Percentiles rank a stretch among this genome's conserved stretches.
phyloP scores from a whole-genome alignment of 23 tunicate genomes.

The Trididemnum nubilum region DNA sequence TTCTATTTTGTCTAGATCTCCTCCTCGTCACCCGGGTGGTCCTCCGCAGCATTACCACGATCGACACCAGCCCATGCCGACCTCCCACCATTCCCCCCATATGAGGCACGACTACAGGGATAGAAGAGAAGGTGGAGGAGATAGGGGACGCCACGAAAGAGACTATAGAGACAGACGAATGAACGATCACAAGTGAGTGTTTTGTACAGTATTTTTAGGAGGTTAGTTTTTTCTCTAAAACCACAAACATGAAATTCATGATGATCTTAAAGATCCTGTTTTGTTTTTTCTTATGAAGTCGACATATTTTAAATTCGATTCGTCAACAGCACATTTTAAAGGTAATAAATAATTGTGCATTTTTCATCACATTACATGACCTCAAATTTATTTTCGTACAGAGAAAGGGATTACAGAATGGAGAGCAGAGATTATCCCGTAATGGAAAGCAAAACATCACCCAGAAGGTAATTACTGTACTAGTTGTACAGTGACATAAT shows the following conservation, averaged over 20 bases:
- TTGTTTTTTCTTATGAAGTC: too few relatives aligned
- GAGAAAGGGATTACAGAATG: conserved; percentile 24
- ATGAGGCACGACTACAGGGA: conserved; percentile 17
- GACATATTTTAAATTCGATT: too few relatives aligned
- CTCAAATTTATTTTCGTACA: not conserved
- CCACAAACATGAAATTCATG: too few relatives aligned
- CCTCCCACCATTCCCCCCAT: conserved; percentile 28
- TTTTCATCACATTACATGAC: too few relatives aligned
- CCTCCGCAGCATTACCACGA: conserved; percentile 24
- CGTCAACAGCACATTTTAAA: too few relatives aligned
- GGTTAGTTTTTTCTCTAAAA: too few relatives aligned
- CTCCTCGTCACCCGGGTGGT: conserved; percentile 31
- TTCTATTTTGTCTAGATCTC: not conserved
- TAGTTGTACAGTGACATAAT: too few relatives aligned
- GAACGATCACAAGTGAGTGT: conserved; percentile 15
- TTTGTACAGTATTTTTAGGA: not conserved
- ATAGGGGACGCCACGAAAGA: conserved; percentile 34
- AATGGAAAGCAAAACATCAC: conserved; percentile 27
- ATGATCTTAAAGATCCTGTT: too few relatives aligned
- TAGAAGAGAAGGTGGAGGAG: conserved; percentile 31
- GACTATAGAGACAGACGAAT: conserved; percentile 44
- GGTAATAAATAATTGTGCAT: too few relatives aligned
- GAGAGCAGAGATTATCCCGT: conserved; percentile 21
- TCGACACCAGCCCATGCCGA: conserved; percentile 53
- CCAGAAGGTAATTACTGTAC: too few relatives aligned